Percentiles rank a stretch among this genome's conserved stretches.
These are phyloP conservation scores for Sesia apiformis DNA, from an alignment of 2,888 invertebrate genomes.

Conservation along the genomic window DNA sequence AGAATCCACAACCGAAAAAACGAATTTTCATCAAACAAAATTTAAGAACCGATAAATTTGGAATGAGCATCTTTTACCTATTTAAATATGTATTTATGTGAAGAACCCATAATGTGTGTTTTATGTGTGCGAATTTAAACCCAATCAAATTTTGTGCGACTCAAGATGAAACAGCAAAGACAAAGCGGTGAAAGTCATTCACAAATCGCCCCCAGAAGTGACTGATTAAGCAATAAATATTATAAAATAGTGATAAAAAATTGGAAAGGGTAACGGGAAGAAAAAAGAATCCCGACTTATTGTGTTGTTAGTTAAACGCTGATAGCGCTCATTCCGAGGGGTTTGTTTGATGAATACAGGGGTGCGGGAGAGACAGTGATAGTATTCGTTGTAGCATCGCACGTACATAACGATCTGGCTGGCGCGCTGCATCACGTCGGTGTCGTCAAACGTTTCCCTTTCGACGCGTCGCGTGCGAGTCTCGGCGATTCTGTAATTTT, in stretches of 20 bases:
- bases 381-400: conserved; percentile 15
- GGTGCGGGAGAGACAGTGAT: conserved; percentile 30
- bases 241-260: too few relatives aligned
- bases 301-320: too few relatives aligned
- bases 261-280: too few relatives aligned
- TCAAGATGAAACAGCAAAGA: too few relatives aligned
- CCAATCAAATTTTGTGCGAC: too few relatives aligned
- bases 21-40: conserved; percentile 59
- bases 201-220: too few relatives aligned
- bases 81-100: background rate
- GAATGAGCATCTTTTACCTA: background rate
- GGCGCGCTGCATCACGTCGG: conserved; percentile 88
- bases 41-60: background rate
- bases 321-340: background rate
- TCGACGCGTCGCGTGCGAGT: conserved; percentile 64
- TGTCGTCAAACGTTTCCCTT: conserved; percentile 80
- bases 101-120: background rate
- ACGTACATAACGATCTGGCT: conserved; percentile 92
- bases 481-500: conserved; percentile 60
- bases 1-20: conserved; percentile 47
- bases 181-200: too few relatives aligned
- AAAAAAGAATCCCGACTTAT: too few relatives aligned
- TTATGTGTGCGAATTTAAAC: too few relatives aligned
- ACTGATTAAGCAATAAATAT: too few relatives aligned
- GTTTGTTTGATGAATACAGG: conserved; percentile 49